These are phyloP conservation scores for Desmodus rotundus DNA, from an alignment of 2,113 vertebrate genomes.

Conservation along the genomic window DNA sequence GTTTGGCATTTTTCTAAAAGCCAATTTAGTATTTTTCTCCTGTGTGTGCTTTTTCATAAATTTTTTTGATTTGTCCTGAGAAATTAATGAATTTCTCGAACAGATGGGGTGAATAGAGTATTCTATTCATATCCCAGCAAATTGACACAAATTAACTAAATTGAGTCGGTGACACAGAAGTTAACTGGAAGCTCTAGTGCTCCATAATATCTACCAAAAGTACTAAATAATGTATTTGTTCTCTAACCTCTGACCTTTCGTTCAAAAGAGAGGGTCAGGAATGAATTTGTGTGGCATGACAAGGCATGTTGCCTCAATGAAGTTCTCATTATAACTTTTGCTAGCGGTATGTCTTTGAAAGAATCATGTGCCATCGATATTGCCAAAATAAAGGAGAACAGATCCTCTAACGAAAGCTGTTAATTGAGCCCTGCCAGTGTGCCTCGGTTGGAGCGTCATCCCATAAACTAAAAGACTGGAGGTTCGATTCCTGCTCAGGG, in stretches of 20 bases:
- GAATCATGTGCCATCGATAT: neutral
- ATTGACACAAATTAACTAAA: constrained; percentile 9
- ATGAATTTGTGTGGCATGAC: neutral
- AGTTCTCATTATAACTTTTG: neutral
- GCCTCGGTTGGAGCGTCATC: no score
- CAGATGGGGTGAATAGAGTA: neutral
- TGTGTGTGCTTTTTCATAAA: neutral
- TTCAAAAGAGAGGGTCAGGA: neutral
- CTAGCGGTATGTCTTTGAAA: neutral
- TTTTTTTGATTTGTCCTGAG: neutral
- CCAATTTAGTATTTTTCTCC: neutral
- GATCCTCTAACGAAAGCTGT: neutral
- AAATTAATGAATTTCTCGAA: constrained; percentile 27
- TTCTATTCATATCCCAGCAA: neutral
- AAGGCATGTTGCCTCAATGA: neutral
- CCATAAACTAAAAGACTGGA: no score
- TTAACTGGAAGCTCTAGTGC: neutral
- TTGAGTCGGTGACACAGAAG: neutral
- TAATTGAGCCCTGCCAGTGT: neutral
- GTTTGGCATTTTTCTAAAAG: neutral
- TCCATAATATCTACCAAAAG: neutral
- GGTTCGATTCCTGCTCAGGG: no score
- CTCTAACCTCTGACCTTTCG: neutral
- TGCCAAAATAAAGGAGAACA: neutral
- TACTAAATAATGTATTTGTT: neutral